Evolutionary conservation across 2,797 vertebrate genomes (phyloP).

Genomic region (Acanthurus lineatus): DNA sequence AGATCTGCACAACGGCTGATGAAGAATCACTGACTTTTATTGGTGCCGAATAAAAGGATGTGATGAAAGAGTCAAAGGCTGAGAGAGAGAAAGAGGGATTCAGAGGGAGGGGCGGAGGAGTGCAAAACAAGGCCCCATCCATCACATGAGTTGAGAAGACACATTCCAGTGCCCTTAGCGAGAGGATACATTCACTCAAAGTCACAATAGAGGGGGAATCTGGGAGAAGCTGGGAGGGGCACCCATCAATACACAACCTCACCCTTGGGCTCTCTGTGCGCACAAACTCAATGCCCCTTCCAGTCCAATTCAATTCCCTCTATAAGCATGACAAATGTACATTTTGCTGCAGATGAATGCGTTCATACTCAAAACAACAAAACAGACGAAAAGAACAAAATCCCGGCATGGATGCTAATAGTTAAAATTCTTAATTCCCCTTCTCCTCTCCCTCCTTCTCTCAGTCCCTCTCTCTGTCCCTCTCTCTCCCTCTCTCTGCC

Average conservation of each 20-base stretch:
- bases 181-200: constrained; percentile 90
- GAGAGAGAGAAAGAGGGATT: constrained; percentile 87
- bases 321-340: constrained; percentile 86
- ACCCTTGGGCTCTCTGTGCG: constrained; percentile 74
- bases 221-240: constrained; percentile 85
- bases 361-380: constrained; percentile 72
- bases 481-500: constrained; percentile 51
- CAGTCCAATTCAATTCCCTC: constrained; percentile 76
- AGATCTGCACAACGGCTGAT: constrained; percentile 85
- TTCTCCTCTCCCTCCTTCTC: constrained; percentile 33
- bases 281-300: constrained; percentile 79
- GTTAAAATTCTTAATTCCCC: constrained; percentile 61
- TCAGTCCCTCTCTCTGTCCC: constrained; percentile 39
- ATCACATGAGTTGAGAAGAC: constrained; percentile 87
- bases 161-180: constrained; percentile 87
- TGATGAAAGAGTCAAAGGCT: constrained; percentile 87
- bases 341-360: constrained; percentile 80
- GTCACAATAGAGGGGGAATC: constrained; percentile 85
- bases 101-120: constrained; percentile 89
- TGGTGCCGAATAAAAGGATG: constrained; percentile 86
- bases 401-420: constrained; percentile 59
- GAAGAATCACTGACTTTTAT: constrained; percentile 90
- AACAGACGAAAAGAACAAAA: constrained; percentile 50
- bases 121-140: constrained; percentile 91
- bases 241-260: constrained; percentile 85